Evolutionary conservation across 2,888 invertebrate genomes (phyloP).

Genomic region (Thyatira batis): DNA sequence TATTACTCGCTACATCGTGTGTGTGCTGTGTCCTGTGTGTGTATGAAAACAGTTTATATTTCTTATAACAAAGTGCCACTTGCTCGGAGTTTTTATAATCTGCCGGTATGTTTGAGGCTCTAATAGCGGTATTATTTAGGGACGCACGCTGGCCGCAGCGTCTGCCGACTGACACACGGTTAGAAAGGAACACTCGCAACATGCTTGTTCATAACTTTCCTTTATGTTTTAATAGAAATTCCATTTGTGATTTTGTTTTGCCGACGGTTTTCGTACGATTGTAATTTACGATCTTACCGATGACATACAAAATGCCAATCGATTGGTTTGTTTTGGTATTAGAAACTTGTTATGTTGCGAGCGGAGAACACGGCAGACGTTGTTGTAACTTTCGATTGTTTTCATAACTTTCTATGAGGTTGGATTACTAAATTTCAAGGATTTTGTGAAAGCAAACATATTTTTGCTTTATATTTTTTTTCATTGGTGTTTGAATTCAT

Average conservation of each 20-base stretch:
- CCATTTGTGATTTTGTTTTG: constrained; percentile 4
- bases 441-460: neutral
- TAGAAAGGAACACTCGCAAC: constrained; percentile 13
- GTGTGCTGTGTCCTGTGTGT: constrained; percentile 33
- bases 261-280: neutral
- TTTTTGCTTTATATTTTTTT: neutral
- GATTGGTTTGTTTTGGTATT: neutral
- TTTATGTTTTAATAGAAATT: constrained; percentile 8
- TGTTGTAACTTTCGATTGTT: neutral
- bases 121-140: constrained; percentile 60
- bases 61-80: constrained; percentile 59
- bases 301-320: neutral
- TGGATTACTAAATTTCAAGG: neutral
- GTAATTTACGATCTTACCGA: neutral
- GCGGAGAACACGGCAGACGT: neutral
- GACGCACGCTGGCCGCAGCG: constrained; percentile 31
- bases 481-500: too few species aligned
- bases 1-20: constrained; percentile 26
- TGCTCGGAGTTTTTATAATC: constrained; percentile 51
- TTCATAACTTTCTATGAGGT: neutral
- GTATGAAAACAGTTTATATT: constrained; percentile 26
- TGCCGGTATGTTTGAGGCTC: constrained; percentile 60
- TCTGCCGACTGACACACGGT: neutral
- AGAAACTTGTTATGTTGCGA: neutral
- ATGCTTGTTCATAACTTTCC: constrained; percentile 7